Evolutionary conservation across 2,113 vertebrate genomes (phyloP).

Genomic region (Formicarius rufipectus): DNA sequence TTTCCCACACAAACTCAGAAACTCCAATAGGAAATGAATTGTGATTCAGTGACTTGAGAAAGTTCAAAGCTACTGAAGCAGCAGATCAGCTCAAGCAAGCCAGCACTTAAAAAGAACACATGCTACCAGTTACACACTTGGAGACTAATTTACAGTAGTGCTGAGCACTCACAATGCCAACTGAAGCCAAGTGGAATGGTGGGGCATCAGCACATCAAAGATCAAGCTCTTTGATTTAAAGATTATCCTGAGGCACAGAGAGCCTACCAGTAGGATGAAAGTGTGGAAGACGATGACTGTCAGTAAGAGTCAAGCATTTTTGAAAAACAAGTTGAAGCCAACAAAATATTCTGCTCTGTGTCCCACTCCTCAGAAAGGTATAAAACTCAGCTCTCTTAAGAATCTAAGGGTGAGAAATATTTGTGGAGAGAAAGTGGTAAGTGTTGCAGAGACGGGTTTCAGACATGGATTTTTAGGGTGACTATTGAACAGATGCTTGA

Average conservation of each 20-base stretch:
- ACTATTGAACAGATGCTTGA: neutral
- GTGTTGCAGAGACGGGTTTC: neutral
- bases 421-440: neutral
- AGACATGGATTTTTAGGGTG: neutral
- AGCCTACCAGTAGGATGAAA: neutral
- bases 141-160: neutral
- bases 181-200: neutral
- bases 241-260: neutral
- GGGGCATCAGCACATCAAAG: neutral
- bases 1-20: neutral
- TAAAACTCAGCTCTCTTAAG: neutral
- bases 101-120: neutral
- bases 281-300: neutral
- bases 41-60: neutral
- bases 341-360: neutral
- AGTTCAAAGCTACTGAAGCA: neutral
- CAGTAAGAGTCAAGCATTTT: neutral
- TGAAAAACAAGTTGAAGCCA: neutral
- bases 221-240: constrained; percentile 10
- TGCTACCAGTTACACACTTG: neutral
- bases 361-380: neutral
- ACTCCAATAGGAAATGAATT: neutral
- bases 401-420: neutral
- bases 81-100: neutral
- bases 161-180: neutral